A percentile compares a stretch with the other conserved stretches of the same genome.
phyloP scores from a whole-genome alignment of 2,113 vertebrate genomes.

The Nothobranchius furzeri region DNA sequence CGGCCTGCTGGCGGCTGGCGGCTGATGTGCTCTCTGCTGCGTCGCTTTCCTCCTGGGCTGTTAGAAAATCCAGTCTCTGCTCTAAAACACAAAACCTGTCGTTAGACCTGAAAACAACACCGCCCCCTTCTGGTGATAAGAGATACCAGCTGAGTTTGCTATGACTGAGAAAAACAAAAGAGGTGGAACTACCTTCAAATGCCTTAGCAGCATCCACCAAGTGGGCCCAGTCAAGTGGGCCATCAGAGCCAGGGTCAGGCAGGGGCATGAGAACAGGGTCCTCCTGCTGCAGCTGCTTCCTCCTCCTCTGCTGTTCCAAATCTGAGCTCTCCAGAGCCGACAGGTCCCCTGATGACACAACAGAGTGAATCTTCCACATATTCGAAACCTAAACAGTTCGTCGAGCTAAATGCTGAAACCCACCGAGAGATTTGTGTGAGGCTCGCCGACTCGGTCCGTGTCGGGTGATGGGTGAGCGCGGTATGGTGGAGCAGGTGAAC shows the following conservation, averaged over 20 bases:
- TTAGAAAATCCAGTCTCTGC: conserved; percentile 89
- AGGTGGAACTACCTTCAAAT: conserved; percentile 85
- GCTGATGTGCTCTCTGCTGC: conserved; percentile 81
- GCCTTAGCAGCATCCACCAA: conserved; percentile 95
- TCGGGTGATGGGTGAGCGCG: conserved; percentile 87
- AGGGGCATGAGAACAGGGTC: conserved; percentile 92
- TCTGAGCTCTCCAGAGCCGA: conserved; percentile 89
- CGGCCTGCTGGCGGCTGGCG: conserved; percentile 85
- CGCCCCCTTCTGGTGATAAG: conserved; percentile 39
- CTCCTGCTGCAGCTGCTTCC: conserved; percentile 82
- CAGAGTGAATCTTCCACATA: not conserved
- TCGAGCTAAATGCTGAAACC: conserved; percentile 26
- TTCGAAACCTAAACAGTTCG: no score
- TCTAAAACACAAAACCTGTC: conserved; percentile 69
- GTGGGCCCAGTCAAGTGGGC: conserved; percentile 91
- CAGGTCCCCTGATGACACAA: conserved; percentile 84
- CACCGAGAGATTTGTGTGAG: conserved; percentile 90
- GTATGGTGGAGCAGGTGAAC: conserved; percentile 88
- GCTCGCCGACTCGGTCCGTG: conserved; percentile 82
- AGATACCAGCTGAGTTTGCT: not conserved
- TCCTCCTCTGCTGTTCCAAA: conserved; percentile 85
- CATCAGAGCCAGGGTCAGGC: conserved; percentile 86
- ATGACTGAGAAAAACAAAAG: not conserved
- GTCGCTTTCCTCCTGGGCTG: conserved; percentile 87
- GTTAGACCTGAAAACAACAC: conserved; percentile 14